Percentiles rank a stretch among this genome's conserved stretches.
Evolutionary conservation across 1,140 invertebrate genomes (phyloP).

Genomic region (Brachionus koreanus): DNA sequence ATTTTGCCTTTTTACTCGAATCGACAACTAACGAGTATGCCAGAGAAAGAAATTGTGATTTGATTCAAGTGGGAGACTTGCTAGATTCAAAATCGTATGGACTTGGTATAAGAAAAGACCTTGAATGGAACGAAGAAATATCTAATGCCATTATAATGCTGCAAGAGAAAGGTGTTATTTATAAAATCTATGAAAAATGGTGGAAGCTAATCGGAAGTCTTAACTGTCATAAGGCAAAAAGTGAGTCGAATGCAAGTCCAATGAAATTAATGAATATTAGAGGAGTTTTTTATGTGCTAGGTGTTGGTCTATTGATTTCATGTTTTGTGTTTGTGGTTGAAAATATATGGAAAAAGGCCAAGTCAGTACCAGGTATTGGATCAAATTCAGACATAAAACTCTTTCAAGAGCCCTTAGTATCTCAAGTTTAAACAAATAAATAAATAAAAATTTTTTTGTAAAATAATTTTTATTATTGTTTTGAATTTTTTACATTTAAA

Average conservation of each 20-base stretch:
- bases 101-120: slow-evolving; percentile 67
- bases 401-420: background rate
- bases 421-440: background rate
- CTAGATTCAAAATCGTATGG: slow-evolving; percentile 80
- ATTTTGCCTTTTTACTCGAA: slow-evolving; percentile 98
- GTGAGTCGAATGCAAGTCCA: background rate
- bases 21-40: slow-evolving; percentile 91
- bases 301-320: slow-evolving; percentile 58
- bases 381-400: background rate
- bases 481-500: background rate
- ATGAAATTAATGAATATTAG: slow-evolving; percentile 67
- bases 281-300: slow-evolving; percentile 81
- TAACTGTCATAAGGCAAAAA: background rate
- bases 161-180: slow-evolving; percentile 84
- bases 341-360: slow-evolving; percentile 75
- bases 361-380: slow-evolving; percentile 51
- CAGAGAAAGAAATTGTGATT: slow-evolving; percentile 89
- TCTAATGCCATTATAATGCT: slow-evolving; percentile 88
- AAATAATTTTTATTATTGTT: slow-evolving; percentile 5
- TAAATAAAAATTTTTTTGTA: background rate
- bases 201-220: slow-evolving; percentile 80
- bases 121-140: slow-evolving; percentile 90
- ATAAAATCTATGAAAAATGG: slow-evolving; percentile 94
- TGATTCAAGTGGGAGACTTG: slow-evolving; percentile 93
- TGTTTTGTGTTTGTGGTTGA: slow-evolving; percentile 65